Conservation (phyloP, 2,888 invertebrate species). For the Tubulanus polymorphus region DNA sequence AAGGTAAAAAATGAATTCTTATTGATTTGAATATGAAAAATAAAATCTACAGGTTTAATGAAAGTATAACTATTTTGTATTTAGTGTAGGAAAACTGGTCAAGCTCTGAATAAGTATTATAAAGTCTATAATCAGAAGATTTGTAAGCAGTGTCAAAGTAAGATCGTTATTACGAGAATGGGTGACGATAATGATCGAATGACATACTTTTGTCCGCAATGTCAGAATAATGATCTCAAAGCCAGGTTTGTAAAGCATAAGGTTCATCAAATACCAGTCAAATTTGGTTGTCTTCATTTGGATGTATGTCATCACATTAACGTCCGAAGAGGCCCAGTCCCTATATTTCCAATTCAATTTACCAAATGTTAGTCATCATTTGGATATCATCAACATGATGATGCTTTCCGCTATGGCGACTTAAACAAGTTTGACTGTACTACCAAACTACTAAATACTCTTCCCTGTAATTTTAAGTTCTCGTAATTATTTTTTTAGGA, state of each 20-base stretch:
- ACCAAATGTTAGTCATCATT: no score
- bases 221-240: slow-evolving; percentile 29
- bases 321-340: no score
- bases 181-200: slow-evolving; percentile 32
- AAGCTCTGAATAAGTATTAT: slow-evolving; percentile 26
- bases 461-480: no score
- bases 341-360: no score
- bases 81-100: slow-evolving; percentile 32
- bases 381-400: no score
- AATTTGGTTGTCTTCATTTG: no score
- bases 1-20: slow-evolving; percentile 21
- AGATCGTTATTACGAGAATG: slow-evolving; percentile 27
- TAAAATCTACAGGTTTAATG: neutral
- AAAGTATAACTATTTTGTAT: neutral
- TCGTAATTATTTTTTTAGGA: slow-evolving; percentile 21
- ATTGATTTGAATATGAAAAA: neutral
- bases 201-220: slow-evolving; percentile 33
- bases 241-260: no score
- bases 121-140: slow-evolving; percentile 31
- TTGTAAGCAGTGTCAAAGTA: slow-evolving; percentile 31
- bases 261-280: no score
- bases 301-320: neutral
- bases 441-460: no score
- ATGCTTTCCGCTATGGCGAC: no score
- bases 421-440: no score